These are phyloP conservation scores for Batillaria attramentaria DNA, from an alignment of 1,140 invertebrate species.

Conservation along the genomic window DNA sequence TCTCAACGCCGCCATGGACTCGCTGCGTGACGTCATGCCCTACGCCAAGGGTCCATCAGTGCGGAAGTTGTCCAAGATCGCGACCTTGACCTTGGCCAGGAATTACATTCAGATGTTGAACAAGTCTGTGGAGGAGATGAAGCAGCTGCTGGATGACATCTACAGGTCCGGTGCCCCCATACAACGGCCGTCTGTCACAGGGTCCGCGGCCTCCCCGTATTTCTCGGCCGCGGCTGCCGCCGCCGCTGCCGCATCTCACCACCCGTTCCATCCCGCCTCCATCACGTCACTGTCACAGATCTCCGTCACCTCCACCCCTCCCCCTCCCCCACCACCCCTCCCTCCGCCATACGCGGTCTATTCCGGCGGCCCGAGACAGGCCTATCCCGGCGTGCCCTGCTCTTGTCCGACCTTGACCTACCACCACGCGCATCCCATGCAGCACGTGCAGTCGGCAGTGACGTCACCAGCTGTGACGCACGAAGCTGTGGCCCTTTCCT, in stretches of 20 bases:
- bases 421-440: slow-evolving; percentile 7
- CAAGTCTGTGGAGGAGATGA: slow-evolving; percentile 63
- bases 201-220: slow-evolving; percentile 9
- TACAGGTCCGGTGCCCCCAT: slow-evolving; percentile 34
- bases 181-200: neutral
- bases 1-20: slow-evolving; percentile 66
- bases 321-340: neutral
- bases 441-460: slow-evolving; percentile 3
- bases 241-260: neutral
- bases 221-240: slow-evolving; percentile 9
- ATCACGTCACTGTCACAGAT: slow-evolving; percentile 6
- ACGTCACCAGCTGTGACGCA: neutral
- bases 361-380: neutral
- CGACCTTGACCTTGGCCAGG: slow-evolving; percentile 95
- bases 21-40: slow-evolving; percentile 67
- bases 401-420: neutral
- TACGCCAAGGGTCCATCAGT: slow-evolving; percentile 94
- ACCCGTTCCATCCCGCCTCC: neutral
- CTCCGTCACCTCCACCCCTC: neutral
- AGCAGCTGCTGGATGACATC: slow-evolving; percentile 47
- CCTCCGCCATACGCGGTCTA: slow-evolving; percentile 5
- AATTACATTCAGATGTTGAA: slow-evolving; percentile 98
- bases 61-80: slow-evolving; percentile 97
- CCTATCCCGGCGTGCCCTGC: slow-evolving; percentile 3
- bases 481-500: neutral